These are phyloP conservation scores for Antheraea mylitta DNA, from an alignment of 1,140 invertebrate genomes.

Conservation along the genomic window DNA sequence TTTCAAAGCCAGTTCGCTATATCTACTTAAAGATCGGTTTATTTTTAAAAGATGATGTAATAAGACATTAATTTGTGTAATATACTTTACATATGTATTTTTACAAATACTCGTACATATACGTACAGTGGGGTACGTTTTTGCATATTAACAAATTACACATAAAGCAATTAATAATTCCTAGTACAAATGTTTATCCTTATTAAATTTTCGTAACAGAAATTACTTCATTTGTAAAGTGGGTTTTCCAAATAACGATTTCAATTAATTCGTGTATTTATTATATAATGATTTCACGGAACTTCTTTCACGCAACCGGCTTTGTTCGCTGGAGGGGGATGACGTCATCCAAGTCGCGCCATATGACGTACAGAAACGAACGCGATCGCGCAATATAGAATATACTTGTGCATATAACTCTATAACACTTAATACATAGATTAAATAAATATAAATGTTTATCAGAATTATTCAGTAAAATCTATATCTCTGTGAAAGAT, in stretches of 20 bases:
- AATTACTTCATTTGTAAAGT: neutral
- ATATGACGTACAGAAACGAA: conserved; percentile 31
- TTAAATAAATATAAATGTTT: neutral
- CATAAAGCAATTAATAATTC: too few species aligned
- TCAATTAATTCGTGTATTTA: neutral
- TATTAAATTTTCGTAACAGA: neutral
- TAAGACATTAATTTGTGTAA: conserved; percentile 3
- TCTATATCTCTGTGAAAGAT: neutral
- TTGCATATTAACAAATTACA: too few species aligned
- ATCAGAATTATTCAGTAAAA: neutral
- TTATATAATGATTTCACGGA: neutral
- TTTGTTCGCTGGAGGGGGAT: conserved; percentile 21
- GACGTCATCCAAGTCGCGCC: conserved; percentile 52
- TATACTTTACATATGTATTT: neutral
- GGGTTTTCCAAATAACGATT: neutral
- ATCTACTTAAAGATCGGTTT: too few species aligned
- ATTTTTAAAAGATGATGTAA: conserved; percentile 7
- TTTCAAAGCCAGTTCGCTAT: too few species aligned
- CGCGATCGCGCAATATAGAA: conserved; percentile 7
- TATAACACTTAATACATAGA: neutral
- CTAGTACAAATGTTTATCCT: neutral
- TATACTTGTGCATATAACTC: neutral
- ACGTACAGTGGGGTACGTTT: neutral
- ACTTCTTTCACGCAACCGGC: neutral
- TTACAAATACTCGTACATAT: neutral